Percentiles rank a stretch among this genome's conserved stretches.
phyloP scores from a whole-genome alignment of 2,888 invertebrate species.

The Napeogenes inachia region DNA sequence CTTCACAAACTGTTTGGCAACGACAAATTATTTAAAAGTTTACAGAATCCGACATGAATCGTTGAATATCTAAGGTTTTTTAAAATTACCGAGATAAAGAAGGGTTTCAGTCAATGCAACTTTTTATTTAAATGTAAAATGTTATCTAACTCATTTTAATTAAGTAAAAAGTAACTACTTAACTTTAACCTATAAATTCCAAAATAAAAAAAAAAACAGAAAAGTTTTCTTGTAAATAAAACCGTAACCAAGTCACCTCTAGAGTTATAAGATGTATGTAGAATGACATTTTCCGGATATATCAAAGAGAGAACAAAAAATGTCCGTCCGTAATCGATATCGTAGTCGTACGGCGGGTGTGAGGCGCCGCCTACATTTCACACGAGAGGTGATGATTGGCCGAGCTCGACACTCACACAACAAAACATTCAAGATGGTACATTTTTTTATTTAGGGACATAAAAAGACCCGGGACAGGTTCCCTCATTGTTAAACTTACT shows the following conservation, averaged over 20 bases:
- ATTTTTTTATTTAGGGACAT: not conserved
- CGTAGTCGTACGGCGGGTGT: conserved; percentile 53
- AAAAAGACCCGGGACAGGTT: not conserved
- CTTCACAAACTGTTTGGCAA: too few species aligned
- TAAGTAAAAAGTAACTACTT: too few species aligned
- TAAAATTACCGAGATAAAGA: too few species aligned
- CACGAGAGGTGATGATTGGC: conserved; percentile 74
- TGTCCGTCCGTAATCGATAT: conserved; percentile 49
- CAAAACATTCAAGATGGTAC: conserved; percentile 17
- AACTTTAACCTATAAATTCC: too few species aligned
- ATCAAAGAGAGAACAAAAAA: conserved; percentile 16
- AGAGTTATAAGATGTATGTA: not conserved
- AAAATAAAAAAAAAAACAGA: too few species aligned
- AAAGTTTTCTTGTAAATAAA: too few species aligned
- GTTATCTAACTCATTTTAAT: not conserved
- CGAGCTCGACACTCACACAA: conserved; percentile 41
- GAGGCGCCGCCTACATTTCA: conserved; percentile 69
- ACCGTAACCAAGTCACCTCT: not conserved
- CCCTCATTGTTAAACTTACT: conserved; percentile 5
- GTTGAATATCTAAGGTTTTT: too few species aligned
- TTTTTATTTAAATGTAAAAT: too few species aligned
- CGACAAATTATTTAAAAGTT: too few species aligned
- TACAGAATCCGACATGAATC: too few species aligned
- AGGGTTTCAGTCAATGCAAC: too few species aligned
- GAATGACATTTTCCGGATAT: conserved; percentile 6